Base-by-base conservation (phyloP, 2,113 vertebrate species). In the Lepus europaeus region DNA sequence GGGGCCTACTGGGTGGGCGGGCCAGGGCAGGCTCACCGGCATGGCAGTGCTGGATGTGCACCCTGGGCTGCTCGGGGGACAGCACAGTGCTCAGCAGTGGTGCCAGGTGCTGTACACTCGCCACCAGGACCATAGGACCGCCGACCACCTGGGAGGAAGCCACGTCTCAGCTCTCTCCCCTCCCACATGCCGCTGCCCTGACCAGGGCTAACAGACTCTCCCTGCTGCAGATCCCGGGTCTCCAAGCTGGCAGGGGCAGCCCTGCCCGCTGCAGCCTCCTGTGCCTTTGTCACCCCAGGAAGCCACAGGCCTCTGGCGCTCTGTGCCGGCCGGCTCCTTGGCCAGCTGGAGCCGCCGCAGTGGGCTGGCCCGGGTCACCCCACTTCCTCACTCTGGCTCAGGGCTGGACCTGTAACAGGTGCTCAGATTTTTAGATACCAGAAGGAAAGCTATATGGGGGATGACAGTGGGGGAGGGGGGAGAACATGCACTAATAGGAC, bases 41-140 rank as follows among this genome's bases (percentile, higher is more conserved):
- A 51, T 98, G 99, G 33, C 79, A 36, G 9, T 96, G 98, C 22
- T 98, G 98, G 94, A 99, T 98, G 0, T 97, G 97, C 64, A 99
- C 91, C 64, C 69, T 97, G 9, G 98, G 98, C n/a, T 78, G 98
- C 68, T 98, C 98, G 0, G 96, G 22, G 25, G 98, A 98, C 96
- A 99, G 97, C 73, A 93, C 79, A 0, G 98, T 97, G 86, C 98
- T 98, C 61, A 99, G 96, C 93, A 98, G 98, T 92, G 97, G 98
- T 31, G 98, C 97, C 98, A 99, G 98, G 29, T 76, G 98, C 97
- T 99, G 98, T 3, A 99, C 98, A 17, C 97, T 99, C 33, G 98
- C 98, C 39, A 99, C 98, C 94, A 99, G 98, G 16, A 98, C 97
- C 99, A 99, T 99, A 45, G 99, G 99, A 29, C 99, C 98, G 6